Percentiles rank a stretch among this genome's conserved stretches.
phyloP scores from a whole-genome alignment of 2,113 vertebrate species.

The Forbesichthys agassizii region DNA sequence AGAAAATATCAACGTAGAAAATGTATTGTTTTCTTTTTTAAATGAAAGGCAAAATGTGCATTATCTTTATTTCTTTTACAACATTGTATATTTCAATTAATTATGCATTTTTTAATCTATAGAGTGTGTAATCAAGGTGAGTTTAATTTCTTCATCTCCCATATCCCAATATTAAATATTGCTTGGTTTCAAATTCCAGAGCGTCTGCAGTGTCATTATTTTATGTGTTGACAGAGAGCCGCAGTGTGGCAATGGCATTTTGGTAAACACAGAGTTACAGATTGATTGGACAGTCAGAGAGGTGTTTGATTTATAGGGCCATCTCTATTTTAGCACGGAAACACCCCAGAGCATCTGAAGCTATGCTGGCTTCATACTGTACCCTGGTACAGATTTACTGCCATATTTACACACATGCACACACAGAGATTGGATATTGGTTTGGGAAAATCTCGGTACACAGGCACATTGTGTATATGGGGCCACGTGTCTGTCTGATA shows the following conservation, averaged over 20 bases:
- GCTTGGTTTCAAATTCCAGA: not conserved
- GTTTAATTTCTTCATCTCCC: too few relatives aligned
- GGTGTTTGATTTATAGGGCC: slow-evolving; percentile 36
- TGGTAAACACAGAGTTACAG: slow-evolving; percentile 40
- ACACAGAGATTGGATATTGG: slow-evolving; percentile 13
- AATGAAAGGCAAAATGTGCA: too few relatives aligned
- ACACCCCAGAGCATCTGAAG: slow-evolving; percentile 19
- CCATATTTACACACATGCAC: not conserved
- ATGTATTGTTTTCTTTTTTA: too few relatives aligned
- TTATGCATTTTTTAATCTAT: too few relatives aligned
- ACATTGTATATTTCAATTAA: too few relatives aligned
- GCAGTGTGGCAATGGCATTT: slow-evolving; percentile 24
- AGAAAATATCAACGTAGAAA: too few relatives aligned
- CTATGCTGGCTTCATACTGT: slow-evolving; percentile 5
- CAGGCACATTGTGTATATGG: not conserved
- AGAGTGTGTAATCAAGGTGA: too few relatives aligned
- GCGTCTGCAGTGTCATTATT: not conserved
- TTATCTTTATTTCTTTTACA: too few relatives aligned
- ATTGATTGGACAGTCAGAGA: slow-evolving; percentile 30
- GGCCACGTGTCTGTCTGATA: not conserved
- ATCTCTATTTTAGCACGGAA: slow-evolving; percentile 38
- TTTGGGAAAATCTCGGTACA: slow-evolving; percentile 3
- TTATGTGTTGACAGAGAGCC: not conserved
- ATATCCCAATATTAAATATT: too few relatives aligned
- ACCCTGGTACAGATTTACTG: slow-evolving; percentile 11